These are phyloP conservation scores for Platalea minor DNA, from an alignment of 2,797 vertebrate genomes.

Conservation along the genomic window DNA sequence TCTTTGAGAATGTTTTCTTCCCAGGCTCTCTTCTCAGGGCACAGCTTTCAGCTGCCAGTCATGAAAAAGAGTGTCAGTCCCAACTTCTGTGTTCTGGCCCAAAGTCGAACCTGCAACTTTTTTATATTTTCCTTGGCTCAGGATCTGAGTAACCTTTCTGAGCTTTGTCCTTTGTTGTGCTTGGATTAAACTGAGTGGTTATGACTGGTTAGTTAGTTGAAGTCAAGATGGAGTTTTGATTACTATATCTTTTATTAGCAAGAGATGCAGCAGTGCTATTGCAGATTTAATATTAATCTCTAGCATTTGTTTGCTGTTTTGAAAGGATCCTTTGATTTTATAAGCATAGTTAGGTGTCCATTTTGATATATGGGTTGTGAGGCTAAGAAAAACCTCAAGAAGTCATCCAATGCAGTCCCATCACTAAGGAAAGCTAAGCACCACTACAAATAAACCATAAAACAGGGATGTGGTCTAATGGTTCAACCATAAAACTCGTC, in stretches of 20 bases:
- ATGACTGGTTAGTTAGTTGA: not conserved
- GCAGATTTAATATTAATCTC: not conserved
- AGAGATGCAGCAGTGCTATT: fast-evolving
- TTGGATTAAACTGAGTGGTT: not conserved
- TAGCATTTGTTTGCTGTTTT: not conserved
- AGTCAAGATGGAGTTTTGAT: not conserved
- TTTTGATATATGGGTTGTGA: not conserved
- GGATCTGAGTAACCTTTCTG: not conserved
- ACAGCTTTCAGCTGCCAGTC: not conserved
- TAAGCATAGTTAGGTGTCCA: not conserved
- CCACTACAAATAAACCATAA: not conserved
- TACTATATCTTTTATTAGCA: not conserved
- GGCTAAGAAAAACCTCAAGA: not conserved
- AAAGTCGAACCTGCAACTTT: not conserved
- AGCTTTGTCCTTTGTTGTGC: not conserved
- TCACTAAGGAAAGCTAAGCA: not conserved
- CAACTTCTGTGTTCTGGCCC: not conserved
- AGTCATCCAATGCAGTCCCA: fast-evolving
- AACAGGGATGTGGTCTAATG: not conserved
- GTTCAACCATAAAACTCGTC: not conserved
- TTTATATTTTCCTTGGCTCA: not conserved
- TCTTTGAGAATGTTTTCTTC: not conserved
- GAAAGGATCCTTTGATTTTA: not conserved
- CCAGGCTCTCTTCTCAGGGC: not conserved
- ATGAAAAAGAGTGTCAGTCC: not conserved